Base-by-base conservation (phyloP, 2,797 vertebrate genomes). In the Dipus sagitta region DNA sequence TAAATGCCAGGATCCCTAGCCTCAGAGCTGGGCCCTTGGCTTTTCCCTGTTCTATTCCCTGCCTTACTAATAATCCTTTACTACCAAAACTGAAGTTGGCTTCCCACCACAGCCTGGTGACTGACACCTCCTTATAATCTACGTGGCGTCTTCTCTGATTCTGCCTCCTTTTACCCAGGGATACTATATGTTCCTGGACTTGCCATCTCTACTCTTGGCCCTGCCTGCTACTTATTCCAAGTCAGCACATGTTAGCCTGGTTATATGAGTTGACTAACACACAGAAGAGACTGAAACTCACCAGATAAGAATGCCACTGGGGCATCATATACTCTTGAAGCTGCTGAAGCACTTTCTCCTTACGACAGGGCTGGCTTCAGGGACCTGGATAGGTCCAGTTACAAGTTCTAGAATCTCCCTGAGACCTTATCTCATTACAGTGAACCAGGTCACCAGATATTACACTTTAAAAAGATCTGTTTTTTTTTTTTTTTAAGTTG, bases 371-470 rank as follows among this genome's bases (percentile, higher is more conserved):
- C 60, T 74, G 58, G 64, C 86, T 77, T 86, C 54, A 23, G 83
- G 38, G 86, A 64, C 86, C 70, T 30, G 24, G 52, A 47, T 20
- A 76, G 93, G 90, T 72, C 76, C 89, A 87, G 3, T 96, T 96
- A 62, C 34, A 86, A 84, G n/a, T 67, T 64, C 76, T 88, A 42
- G 62, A 85, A 38, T 70, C 81, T 95, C 91, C 79, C 94, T 24
- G 0, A 81, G 92, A 60, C 71, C 71, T 76, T 72, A 42, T 81
- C 75, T 96, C 82, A 67, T 76, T 92, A 62, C 64, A 32, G 0
- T 85, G 68, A 91, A 94, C 91, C 91, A 93, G 91, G 95, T 65
- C 91, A 94, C 89, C 32, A 80, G 95, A 90, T 34, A 54, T 84
- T 17, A 38, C 8, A 17, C 74, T 84, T 82, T 32, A 52, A 72